Percentiles rank a stretch among this genome's conserved stretches.
These are phyloP conservation scores for Zygogramma bicolorata DNA, from an alignment of 2,888 invertebrate genomes.

Conservation along the genomic window DNA sequence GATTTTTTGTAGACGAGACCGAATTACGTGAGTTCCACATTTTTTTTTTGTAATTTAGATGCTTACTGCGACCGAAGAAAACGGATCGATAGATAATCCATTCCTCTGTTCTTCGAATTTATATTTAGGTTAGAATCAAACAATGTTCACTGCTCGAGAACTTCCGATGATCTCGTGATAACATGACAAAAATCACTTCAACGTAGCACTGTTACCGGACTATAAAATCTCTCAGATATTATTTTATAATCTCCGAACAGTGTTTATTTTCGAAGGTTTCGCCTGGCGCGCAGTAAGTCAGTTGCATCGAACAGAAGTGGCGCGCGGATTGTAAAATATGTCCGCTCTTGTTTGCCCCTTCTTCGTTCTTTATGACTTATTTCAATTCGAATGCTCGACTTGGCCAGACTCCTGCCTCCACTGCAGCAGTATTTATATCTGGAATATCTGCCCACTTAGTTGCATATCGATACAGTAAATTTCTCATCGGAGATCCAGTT, in stretches of 20 bases:
- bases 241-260: conserved; percentile 26
- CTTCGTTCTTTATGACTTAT: conserved; percentile 50
- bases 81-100: too few relatives aligned
- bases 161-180: too few relatives aligned
- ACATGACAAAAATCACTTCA: too few relatives aligned
- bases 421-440: conserved; percentile 50
- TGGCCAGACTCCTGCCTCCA: conserved; percentile 42
- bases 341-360: conserved; percentile 54
- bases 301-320: conserved; percentile 54
- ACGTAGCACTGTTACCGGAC: neutral
- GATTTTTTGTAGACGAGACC: too few relatives aligned
- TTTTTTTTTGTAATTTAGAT: too few relatives aligned
- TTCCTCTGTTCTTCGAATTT: too few relatives aligned
- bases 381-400: conserved; percentile 47
- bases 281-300: conserved; percentile 23
- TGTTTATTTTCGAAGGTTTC: conserved; percentile 26
- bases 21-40: too few relatives aligned
- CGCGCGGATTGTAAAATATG: conserved; percentile 57
- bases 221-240: conserved; percentile 10
- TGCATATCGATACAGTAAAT: conserved; percentile 39
- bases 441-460: conserved; percentile 36
- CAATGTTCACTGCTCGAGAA: too few relatives aligned
- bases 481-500: conserved; percentile 19
- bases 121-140: too few relatives aligned
- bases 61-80: too few relatives aligned